Evolutionary conservation across 2,113 vertebrate species (phyloP), one percentile per base, ranked within the genome.

Genomic region (Papio anubis): DNA sequence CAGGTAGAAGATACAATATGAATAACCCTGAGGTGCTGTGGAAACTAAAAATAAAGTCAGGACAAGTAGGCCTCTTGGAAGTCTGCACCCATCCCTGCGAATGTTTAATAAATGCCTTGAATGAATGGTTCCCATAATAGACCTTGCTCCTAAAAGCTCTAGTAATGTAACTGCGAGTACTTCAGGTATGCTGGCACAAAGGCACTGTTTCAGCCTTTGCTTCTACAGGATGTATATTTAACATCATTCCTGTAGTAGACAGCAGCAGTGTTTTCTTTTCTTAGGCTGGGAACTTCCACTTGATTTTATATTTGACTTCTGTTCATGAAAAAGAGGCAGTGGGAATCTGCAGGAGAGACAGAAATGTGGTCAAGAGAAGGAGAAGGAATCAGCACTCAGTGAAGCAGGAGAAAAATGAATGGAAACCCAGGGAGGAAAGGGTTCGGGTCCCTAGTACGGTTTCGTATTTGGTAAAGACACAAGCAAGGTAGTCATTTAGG

Each of bases 301-400:
- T 78, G 64, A 82, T 96, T 87, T 94, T 87, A 79, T 87, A 45
- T 82, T 86, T 93, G 84, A 48, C 30, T 89, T 90, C 20, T 78
- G 55, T 52, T 40, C 50, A 27, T 14, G 18, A 66, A 68, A 50
- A 85, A 9, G 32, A 88, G 18, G n/a, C 48, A 72, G 40, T 30
- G 38, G 78, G 75, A 78, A 57, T 45, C 59, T 50, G 43, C 73
- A 59, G 32, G 57, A 43, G 14, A 92, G 14, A 83, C 5, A 76
- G 85, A 76, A 82, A 43, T 57, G 20, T 25, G 78, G 40, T 55
- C 7, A 5, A 4, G 7, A 70, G 10, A 55, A 66, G 45, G 59
- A 90, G 48, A 83, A 72, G 40, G 59, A 70, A 73, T 78, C n/a
- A 17, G 27, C 64, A 55, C 32, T 93, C 38, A 2, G 8, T 35